phyloP scores from a whole-genome alignment of 2,113 vertebrate species.

The Penelope pileata region DNA sequence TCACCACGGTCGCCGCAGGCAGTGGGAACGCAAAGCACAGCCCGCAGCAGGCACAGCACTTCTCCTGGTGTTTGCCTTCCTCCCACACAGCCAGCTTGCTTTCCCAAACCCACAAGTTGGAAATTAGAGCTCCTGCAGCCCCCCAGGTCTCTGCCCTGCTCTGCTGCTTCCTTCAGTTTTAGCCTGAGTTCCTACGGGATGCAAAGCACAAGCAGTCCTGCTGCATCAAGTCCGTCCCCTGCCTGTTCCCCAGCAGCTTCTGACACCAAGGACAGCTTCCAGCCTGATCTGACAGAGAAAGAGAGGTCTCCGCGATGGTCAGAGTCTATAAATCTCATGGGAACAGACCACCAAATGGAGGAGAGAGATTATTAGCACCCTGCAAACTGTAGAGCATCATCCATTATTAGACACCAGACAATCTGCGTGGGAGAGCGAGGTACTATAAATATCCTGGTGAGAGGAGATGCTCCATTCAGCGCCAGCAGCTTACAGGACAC shows the following conservation, averaged over 20 bases:
- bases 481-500: not conserved
- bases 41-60: not conserved
- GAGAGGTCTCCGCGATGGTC: constrained; percentile 21
- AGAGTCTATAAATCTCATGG: constrained; percentile 38
- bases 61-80: not conserved
- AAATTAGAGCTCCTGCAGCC: not conserved
- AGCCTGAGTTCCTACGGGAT: not conserved
- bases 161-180: not conserved
- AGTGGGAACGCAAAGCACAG: not conserved
- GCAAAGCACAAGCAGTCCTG: not conserved
- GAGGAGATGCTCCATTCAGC: not conserved
- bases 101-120: rapidly evolving
- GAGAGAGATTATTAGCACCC: constrained; percentile 49
- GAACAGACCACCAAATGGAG: constrained; percentile 24
- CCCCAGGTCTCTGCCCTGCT: not conserved
- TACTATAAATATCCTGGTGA: not conserved
- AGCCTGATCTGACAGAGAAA: constrained; percentile 8
- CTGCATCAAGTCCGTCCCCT: not conserved
- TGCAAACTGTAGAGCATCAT: constrained; percentile 21
- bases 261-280: constrained; percentile 7
- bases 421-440: constrained; percentile 14
- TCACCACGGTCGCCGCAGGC: rapidly evolving
- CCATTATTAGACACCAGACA: constrained; percentile 44
- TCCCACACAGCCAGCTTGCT: not conserved
- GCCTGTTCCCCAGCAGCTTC: constrained; percentile 19